Conservation (phyloP, 2,888 invertebrate genomes). For the Venustoraphidia nigricollis region DNA sequence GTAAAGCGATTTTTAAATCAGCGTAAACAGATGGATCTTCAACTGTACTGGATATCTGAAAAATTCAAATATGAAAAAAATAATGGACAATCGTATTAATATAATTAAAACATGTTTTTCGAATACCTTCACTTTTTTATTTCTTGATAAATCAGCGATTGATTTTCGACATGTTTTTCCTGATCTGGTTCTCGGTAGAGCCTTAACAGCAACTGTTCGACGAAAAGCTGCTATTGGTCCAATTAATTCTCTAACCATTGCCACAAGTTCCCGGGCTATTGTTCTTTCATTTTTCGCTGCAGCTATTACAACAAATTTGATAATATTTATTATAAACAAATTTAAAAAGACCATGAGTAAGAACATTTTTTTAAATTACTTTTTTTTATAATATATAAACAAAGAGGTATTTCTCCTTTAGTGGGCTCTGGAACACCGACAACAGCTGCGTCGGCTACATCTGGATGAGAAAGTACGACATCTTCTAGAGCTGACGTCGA, state of each 20-base stretch:
- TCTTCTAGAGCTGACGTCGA: constrained; percentile 85
- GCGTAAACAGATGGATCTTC: constrained; percentile 73
- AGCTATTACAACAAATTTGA: constrained; percentile 20
- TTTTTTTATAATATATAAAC: constrained; percentile 65
- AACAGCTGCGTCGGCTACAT: constrained; percentile 75
- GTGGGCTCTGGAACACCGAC: constrained; percentile 79
- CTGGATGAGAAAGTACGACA: constrained; percentile 72
- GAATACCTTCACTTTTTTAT: constrained; percentile 57
- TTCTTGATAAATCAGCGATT: constrained; percentile 70
- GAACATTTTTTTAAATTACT: constrained; percentile 20
- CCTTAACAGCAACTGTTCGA: constrained; percentile 60
- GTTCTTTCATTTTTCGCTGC: constrained; percentile 32
- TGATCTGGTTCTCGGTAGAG: constrained; percentile 76
- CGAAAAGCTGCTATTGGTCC: constrained; percentile 85
- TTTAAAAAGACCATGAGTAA: background rate
- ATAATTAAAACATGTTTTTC: constrained; percentile 2
- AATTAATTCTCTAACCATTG: constrained; percentile 45
- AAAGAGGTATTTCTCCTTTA: constrained; percentile 83
- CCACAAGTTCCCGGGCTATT: constrained; percentile 38
- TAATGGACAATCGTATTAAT: constrained; percentile 3
- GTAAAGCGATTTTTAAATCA: constrained; percentile 59
- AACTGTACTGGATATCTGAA: constrained; percentile 64
- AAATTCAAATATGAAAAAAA: constrained; percentile 8
- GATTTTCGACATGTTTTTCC: constrained; percentile 67
- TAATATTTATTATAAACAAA: background rate